Percentiles rank a stretch among this genome's conserved stretches.
phyloP scores from a whole-genome alignment of 2,113 vertebrate species.

The Bagarius yarrelli region DNA sequence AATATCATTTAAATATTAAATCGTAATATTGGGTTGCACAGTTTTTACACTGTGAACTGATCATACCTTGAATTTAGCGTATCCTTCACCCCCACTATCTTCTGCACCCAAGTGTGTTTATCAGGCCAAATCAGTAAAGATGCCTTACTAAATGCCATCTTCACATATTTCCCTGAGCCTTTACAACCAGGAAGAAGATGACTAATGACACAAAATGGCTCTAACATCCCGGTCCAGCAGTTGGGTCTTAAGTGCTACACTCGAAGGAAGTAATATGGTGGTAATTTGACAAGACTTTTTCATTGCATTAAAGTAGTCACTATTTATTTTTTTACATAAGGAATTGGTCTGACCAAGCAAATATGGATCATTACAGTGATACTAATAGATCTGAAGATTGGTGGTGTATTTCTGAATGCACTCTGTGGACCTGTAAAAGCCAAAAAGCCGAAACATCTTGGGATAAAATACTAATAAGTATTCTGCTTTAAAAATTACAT shows the following conservation, averaged over 20 bases:
- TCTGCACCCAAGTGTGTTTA: conserved; percentile 6
- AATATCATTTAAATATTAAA: not conserved
- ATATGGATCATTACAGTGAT: conserved; percentile 83
- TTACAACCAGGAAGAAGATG: conserved; percentile 76
- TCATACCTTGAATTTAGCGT: not conserved
- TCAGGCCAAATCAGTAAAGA: conserved; percentile 21
- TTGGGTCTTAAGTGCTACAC: conserved; percentile 70
- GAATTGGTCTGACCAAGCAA: conserved; percentile 79
- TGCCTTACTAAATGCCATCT: conserved; percentile 64
- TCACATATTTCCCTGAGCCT: conserved; percentile 67
- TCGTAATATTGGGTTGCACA: not conserved
- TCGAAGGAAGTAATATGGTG: conserved; percentile 75
- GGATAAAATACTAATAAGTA: conserved; percentile 47
- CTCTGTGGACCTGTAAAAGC: conserved; percentile 86
- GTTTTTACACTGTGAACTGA: not conserved
- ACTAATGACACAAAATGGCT: conserved; percentile 81
- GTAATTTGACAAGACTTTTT: conserved; percentile 78
- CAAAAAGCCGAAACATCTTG: too few relatives aligned
- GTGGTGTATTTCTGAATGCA: conserved; percentile 75
- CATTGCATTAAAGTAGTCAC: conserved; percentile 82
- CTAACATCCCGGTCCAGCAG: conserved; percentile 76
- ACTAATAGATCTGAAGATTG: conserved; percentile 79
- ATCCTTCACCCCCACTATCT: not conserved
- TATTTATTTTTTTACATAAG: conserved; percentile 81
- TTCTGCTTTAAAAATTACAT: conserved; percentile 51